A percentile compares a stretch with the other conserved stretches of the same genome.
Conservation (phyloP, 1,140 invertebrate species). For the Babylonia areolata region DNA sequence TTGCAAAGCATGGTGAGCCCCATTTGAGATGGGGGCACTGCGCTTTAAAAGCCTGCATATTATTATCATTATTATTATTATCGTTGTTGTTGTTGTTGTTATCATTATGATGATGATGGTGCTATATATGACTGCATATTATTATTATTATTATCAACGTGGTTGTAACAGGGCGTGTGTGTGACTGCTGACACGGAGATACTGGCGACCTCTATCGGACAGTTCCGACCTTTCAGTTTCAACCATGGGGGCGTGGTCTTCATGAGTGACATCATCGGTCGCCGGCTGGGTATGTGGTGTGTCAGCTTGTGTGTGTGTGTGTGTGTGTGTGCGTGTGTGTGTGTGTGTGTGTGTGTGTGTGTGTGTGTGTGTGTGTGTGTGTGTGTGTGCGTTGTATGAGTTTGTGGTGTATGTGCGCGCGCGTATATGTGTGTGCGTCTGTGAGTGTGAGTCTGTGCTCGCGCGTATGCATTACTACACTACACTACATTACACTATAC, state of each 20-base stretch:
- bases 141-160: too few relatives aligned
- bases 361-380: not conserved
- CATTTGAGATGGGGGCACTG: too few relatives aligned
- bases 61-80: too few relatives aligned
- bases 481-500: too few relatives aligned
- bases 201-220: constrained; percentile 2
- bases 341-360: not conserved
- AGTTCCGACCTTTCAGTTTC: constrained; percentile 16
- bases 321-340: not conserved
- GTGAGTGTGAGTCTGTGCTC: not conserved
- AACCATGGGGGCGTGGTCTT: constrained; percentile 34
- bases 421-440: not conserved
- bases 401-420: not conserved
- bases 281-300: constrained; percentile 6
- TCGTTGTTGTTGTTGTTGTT: too few relatives aligned
- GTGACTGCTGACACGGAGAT: constrained; percentile 27
- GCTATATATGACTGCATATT: too few relatives aligned
- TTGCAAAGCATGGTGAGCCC: too few relatives aligned
- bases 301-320: not conserved
- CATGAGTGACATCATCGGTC: constrained; percentile 26
- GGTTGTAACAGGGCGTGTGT: constrained; percentile 24
- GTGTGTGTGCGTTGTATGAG: not conserved
- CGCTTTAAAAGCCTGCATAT: too few relatives aligned
- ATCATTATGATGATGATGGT: too few relatives aligned
- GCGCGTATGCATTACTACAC: too few relatives aligned